Percentiles rank a stretch among this genome's conserved stretches.
These are phyloP conservation scores for Ctenosaura bakeri DNA, from an alignment of 2,797 vertebrate species.

Conservation along the genomic window DNA sequence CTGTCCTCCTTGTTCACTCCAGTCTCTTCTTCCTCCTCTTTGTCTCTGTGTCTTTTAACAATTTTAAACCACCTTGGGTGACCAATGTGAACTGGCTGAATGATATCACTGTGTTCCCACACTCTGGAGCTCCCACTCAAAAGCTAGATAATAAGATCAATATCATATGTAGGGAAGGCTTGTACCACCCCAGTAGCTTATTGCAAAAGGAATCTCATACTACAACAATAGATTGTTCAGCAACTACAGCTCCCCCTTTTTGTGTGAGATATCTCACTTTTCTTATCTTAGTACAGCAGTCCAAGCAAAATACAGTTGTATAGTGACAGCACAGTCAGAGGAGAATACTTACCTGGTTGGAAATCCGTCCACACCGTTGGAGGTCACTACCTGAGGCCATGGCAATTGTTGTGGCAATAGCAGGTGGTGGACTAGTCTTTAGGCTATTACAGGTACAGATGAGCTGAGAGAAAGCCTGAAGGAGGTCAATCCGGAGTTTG, in stretches of 20 bases:
- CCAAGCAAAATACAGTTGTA: slow-evolving; percentile 7
- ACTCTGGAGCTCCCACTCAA: no score
- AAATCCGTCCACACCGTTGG: slow-evolving; percentile 96
- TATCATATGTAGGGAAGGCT: no score
- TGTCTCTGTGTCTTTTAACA: no score
- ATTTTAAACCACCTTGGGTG: no score
- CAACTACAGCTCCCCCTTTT: neutral
- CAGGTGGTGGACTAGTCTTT: slow-evolving; percentile 97
- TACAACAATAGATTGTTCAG: no score
- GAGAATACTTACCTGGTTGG: slow-evolving; percentile 87
- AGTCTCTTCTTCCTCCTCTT: no score
- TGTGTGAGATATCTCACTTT: neutral
- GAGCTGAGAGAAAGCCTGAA: slow-evolving; percentile 96
- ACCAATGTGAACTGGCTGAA: no score
- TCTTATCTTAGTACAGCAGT: slow-evolving; percentile 13
- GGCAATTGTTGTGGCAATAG: slow-evolving; percentile 94
- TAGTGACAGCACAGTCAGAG: neutral
- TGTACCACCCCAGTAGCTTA: no score
- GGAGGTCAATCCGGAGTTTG: slow-evolving; percentile 95
- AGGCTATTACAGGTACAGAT: slow-evolving; percentile 98
- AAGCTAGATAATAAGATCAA: no score
- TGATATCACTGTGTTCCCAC: no score
- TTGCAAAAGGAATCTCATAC: no score
- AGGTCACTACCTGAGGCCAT: slow-evolving; percentile 94
- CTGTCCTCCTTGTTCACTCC: no score